Evolutionary conservation across 2,888 invertebrate species (phyloP), one percentile per base, ranked within the genome.

Genomic region (Euplagia quadripunctaria): DNA sequence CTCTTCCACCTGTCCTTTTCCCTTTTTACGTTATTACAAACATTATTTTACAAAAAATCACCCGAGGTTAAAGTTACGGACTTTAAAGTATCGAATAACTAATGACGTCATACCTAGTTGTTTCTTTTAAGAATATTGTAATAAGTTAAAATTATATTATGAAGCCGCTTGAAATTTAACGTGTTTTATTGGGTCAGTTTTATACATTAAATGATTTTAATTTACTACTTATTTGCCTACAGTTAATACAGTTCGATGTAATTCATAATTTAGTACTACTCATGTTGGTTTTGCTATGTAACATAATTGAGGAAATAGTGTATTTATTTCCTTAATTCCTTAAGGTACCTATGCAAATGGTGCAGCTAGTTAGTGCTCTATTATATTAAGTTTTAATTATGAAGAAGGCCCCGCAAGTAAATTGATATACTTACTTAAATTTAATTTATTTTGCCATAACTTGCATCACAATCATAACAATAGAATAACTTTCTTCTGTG

Each of bases 271-370:
- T n/a, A 43, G 5, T 43, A 43, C 4, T 14, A 64, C 17, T 64
- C 42, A 64, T 64, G n/a, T 64, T 43, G n/a, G 42, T 64, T 63
- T 64, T 64, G 63, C 41, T 41, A 42, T 31, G 58, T 20, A 58
- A 64, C 64, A 64, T 64, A 43, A 17, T 43, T 64, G 12, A 66
- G 49, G 65, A 49, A 49, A 43, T n/a, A 31, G 46, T 14, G 7
- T 31, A 49, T 46, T 46, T 49, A 66, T 66, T 66, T 46, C 20
- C 46, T 43, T 49, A 61, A 49, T 65, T 17, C 43, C 17, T 46
- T 4, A 11, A n/a, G 12, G 31, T 61, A 61, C 31, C 31, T 6
- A 61, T 31, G 14, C 31, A 61, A 61, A 14, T 31, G 20, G 7
- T 31, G 31, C 14, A 61, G 14, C 14, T 61, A 55, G 9, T 8